phyloP scores from a whole-genome alignment of 2,888 invertebrate genomes.

The Acanthosoma haemorrhoidale region DNA sequence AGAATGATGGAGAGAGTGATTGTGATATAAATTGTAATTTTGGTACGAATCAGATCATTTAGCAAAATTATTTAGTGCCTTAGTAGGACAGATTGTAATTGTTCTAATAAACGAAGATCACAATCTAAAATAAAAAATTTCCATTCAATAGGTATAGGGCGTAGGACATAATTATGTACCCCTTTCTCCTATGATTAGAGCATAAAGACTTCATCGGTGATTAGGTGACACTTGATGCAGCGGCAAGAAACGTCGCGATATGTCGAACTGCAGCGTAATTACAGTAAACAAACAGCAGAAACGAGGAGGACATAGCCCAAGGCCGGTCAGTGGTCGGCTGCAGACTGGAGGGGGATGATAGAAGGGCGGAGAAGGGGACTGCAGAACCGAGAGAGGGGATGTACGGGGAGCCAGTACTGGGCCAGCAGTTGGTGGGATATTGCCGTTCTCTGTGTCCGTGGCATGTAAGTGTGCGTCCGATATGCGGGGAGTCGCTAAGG shows the following conservation, averaged over 20 bases:
- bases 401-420: neutral
- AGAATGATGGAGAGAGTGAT: too few relatives aligned
- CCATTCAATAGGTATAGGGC: too few relatives aligned
- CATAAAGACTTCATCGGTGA: too few relatives aligned
- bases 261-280: neutral
- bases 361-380: neutral
- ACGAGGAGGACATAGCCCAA: neutral
- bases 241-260: neutral
- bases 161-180: too few relatives aligned
- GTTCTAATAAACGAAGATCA: too few relatives aligned
- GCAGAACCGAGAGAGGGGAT: neutral
- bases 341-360: neutral
- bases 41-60: too few relatives aligned
- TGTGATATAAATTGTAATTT: too few relatives aligned
- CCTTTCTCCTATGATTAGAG: too few relatives aligned
- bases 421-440: neutral
- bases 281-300: neutral
- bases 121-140: too few relatives aligned
- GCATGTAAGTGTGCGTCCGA: neutral
- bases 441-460: neutral
- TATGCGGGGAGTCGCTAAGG: conserved; percentile 33
- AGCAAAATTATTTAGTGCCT: too few relatives aligned
- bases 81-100: too few relatives aligned
- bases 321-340: conserved; percentile 3
- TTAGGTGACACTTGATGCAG: neutral